Conservation (phyloP, 2,888 invertebrate species). For the Drosophila nigricruria region DNA sequence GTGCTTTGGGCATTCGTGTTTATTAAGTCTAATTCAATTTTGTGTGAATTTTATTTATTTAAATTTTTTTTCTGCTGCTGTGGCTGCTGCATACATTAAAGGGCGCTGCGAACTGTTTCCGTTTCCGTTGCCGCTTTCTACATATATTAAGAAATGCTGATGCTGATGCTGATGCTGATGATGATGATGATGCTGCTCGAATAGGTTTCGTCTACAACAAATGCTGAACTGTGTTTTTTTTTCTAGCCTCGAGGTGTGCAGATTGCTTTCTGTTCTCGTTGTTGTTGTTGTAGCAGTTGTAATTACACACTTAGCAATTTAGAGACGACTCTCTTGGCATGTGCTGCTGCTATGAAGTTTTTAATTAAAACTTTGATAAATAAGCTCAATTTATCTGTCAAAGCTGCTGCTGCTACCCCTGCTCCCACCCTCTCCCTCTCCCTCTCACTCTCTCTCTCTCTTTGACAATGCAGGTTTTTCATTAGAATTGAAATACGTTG, state of each 20-base stretch:
- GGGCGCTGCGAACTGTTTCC: slow-evolving; percentile 19
- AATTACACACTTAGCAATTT: slow-evolving; percentile 75
- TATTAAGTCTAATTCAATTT: slow-evolving; percentile 77
- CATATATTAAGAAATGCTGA: not conserved
- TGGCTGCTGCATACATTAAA: slow-evolving; percentile 73
- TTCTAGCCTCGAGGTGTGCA: slow-evolving; percentile 24
- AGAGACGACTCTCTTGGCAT: slow-evolving; percentile 35
- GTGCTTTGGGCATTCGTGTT: slow-evolving; percentile 50
- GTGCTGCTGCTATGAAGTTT: slow-evolving; percentile 58
- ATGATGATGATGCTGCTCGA: not conserved
- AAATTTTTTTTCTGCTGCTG: slow-evolving; percentile 35
- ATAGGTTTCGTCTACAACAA: slow-evolving; percentile 15
- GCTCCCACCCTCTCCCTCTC: not conserved
- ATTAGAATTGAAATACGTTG: slow-evolving; percentile 63
- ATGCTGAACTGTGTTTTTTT: not conserved
- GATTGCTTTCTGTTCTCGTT: not conserved
- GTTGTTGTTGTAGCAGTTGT: slow-evolving; percentile 56
- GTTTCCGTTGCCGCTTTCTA: slow-evolving; percentile 5
- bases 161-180: slow-evolving; percentile 19
- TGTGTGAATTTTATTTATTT: slow-evolving; percentile 59
- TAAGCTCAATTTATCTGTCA: slow-evolving; percentile 75
- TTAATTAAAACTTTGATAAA: slow-evolving; percentile 79
- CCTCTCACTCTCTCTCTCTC: slow-evolving; percentile 11
- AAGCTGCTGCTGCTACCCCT: slow-evolving; percentile 1
- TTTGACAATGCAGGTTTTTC: slow-evolving; percentile 60